Evolutionary conservation across 2,888 invertebrate genomes (phyloP).

Genomic region (Dorcus parallelipipedus): DNA sequence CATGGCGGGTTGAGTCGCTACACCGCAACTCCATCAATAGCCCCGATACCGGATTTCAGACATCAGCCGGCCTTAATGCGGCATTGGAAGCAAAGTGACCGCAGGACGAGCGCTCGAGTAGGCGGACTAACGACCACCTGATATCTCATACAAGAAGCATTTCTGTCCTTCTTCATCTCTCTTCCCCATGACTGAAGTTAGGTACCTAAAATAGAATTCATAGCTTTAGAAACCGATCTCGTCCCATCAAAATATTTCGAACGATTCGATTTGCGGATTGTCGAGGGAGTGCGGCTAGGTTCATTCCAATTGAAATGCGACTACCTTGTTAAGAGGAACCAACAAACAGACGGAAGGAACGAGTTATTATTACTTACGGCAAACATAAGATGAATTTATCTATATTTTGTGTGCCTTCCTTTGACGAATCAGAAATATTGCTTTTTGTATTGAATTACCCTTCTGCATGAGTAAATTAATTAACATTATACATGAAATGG

Average conservation of each 20-base stretch:
- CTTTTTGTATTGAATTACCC: too few species aligned
- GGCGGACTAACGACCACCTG: too few species aligned
- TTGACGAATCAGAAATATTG: too few species aligned
- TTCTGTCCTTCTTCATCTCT: too few species aligned
- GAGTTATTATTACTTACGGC: background rate
- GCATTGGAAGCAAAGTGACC: conserved; percentile 23
- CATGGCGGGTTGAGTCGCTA: conserved; percentile 19
- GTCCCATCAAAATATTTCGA: conserved; percentile 22
- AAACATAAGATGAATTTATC: too few species aligned
- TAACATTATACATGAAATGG: too few species aligned
- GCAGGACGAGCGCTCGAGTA: conserved; percentile 8
- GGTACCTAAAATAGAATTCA: conserved; percentile 18
- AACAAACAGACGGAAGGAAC: background rate
- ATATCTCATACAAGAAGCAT: too few species aligned
- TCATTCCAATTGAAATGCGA: conserved; percentile 30
- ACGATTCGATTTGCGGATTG: conserved; percentile 30
- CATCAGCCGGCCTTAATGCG: conserved; percentile 23
- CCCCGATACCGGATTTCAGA: conserved; percentile 26
- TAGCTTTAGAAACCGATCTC: conserved; percentile 19
- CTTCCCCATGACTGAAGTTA: too few species aligned
- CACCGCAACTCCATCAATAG: conserved; percentile 25
- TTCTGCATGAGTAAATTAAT: too few species aligned
- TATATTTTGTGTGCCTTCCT: too few species aligned
- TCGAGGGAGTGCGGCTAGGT: conserved; percentile 30
- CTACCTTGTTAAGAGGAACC: conserved; percentile 16